Base-by-base conservation (phyloP, 2,797 vertebrate genomes). In the Novumbra hubbsi region DNA sequence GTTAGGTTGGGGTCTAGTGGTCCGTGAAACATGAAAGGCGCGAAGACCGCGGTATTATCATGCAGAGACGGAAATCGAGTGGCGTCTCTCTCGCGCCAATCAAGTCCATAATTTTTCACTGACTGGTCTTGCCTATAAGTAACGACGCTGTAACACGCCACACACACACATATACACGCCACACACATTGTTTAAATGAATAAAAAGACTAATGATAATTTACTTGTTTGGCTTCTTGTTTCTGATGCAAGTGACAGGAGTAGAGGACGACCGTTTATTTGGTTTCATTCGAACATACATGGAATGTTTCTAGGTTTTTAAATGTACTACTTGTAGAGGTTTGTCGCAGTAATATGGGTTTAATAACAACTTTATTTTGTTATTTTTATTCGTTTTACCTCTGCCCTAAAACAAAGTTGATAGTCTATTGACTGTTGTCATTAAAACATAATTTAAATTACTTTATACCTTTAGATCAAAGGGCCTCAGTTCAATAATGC, bases 21-120 rank as follows among this genome's bases (percentile, higher is more conserved):
- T 83, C 74, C n/a, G 64, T 11, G 55, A 60, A 71, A 90, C 87
- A 91, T 90, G 87, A 91, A 91, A 91, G 89, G 80, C 78, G 76
- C 87, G 50, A 52, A 67, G 19, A n/a, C 14, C 21, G 62, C 32
- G 24, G 15, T 14, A 28, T 63, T 63, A 30, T 30, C 21, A 30
- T 63, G 60, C 21, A 63, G 21, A 14, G 5, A 24, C 21, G 11
- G 21, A 24, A 63, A 63, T 63, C 24, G 5, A 63, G 15, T 4
- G 21, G 60, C 21, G 12, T 64, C 62, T 30, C 62, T 64, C 62
- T 64, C 62, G 24, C 14, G 12, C 62, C 62, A 24, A 24, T 60
- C 55, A 24, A 27, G 55, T 21, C 55, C n/a, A 60, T 57, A 57
- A 57, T 21, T 24, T 16, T 24, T 21, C 55, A 57, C n/a, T 21